These are phyloP conservation scores for Loripinus fragilis DNA, from an alignment of 2,888 invertebrate genomes.

Conservation along the genomic window DNA sequence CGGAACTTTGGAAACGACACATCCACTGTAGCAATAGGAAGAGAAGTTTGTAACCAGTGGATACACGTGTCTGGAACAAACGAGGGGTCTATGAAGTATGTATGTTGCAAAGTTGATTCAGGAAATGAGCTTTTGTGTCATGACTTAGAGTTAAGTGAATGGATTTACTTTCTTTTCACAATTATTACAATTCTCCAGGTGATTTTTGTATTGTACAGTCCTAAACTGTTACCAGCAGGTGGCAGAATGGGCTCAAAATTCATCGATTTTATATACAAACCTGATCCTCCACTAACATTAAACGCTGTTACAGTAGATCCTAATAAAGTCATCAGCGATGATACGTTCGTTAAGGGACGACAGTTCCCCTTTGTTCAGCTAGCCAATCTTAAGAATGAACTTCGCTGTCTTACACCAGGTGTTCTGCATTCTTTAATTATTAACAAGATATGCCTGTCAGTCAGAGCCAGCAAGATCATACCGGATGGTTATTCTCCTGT, in stretches of 20 bases:
- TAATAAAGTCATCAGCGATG: neutral
- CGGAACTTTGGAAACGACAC: constrained; percentile 1
- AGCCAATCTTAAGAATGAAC: neutral
- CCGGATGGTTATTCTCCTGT: constrained; percentile 17
- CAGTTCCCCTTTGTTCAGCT: neutral
- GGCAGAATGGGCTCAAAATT: neutral
- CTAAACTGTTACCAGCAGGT: neutral
- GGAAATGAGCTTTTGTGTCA: neutral
- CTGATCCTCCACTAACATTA: neutral
- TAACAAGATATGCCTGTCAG: neutral
- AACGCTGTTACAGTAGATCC: neutral
- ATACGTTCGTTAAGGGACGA: neutral
- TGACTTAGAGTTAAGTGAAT: neutral
- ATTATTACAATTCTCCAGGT: constrained; percentile 7
- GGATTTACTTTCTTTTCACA: neutral
- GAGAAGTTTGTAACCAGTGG: constrained; percentile 5
- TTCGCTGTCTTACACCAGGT: neutral
- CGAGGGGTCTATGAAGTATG: neutral
- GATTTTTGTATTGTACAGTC: constrained; percentile 17
- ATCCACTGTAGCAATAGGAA: neutral
- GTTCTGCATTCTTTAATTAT: neutral
- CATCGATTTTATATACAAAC: constrained; percentile 12
- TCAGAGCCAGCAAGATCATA: constrained; percentile 19
- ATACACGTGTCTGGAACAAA: neutral
- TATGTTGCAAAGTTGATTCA: neutral